Percentiles rank a stretch among this genome's conserved stretches.
Evolutionary conservation across 2,888 invertebrate species (phyloP).

Genomic region (Ellobium chinense): DNA sequence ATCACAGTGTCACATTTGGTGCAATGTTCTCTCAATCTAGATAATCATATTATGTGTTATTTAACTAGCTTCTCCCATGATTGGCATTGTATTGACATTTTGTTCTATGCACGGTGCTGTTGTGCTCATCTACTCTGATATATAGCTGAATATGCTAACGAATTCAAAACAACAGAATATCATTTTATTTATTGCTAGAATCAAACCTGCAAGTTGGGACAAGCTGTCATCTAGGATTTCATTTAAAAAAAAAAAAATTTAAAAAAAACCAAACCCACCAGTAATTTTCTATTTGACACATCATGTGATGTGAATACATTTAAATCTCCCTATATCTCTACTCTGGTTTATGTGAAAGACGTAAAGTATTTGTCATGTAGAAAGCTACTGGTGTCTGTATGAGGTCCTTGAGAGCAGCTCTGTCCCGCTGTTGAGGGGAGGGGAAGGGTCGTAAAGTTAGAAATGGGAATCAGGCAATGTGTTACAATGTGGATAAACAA

Average conservation of each 20-base stretch:
- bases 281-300: slow-evolving; percentile 4
- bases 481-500: no score
- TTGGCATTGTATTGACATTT: slow-evolving; percentile 11
- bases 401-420: no score
- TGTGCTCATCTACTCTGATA: slow-evolving; percentile 22
- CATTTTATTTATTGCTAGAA: slow-evolving; percentile 3
- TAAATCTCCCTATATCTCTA: neutral
- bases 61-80: neutral
- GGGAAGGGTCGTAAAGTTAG: no score
- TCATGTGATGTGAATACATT: slow-evolving; percentile 4
- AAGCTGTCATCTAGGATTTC: neutral
- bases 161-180: neutral
- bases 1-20: slow-evolving; percentile 39
- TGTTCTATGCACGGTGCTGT: slow-evolving; percentile 35
- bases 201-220: neutral
- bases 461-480: no score
- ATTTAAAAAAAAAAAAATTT: neutral
- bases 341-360: neutral
- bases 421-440: no score
- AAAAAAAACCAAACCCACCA: neutral
- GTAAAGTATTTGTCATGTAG: no score
- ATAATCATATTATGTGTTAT: slow-evolving; percentile 23
- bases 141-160: neutral
- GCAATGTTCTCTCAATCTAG: slow-evolving; percentile 28
- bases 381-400: no score